Evolutionary conservation across 2,113 vertebrate species (phyloP).

Genomic region (Blennius ocellaris): DNA sequence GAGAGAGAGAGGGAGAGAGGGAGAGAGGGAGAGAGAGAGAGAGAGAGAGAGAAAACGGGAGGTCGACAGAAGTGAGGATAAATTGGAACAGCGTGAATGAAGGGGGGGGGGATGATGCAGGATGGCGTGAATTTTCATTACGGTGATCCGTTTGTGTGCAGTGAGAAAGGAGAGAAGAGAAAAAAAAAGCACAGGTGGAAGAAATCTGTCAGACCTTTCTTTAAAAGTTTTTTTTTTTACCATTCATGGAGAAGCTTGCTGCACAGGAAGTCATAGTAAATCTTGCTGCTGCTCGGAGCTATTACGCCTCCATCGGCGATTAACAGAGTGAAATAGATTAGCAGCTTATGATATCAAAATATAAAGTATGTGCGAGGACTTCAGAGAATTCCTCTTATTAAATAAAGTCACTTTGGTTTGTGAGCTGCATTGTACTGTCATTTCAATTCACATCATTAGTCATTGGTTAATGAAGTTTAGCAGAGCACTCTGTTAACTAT

Average conservation of each 20-base stretch:
- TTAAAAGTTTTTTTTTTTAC: conserved; percentile 36
- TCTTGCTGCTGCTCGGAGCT: conserved; percentile 42
- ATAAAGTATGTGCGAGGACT: conserved; percentile 7
- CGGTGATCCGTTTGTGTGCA: conserved; percentile 64
- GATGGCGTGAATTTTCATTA: conserved; percentile 57
- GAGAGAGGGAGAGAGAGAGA: conserved; percentile 2
- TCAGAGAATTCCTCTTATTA: not conserved
- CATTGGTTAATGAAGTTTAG: conserved; percentile 44
- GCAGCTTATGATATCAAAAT: conserved; percentile 1
- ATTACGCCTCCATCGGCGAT: conserved; percentile 26
- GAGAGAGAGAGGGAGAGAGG: conserved; percentile 67
- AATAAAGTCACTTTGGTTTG: not conserved
- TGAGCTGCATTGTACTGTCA: not conserved
- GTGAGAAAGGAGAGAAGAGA: conserved; percentile 57
- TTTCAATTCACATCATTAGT: conserved; percentile 13
- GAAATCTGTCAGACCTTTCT: conserved; percentile 73
- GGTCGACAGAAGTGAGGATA: conserved; percentile 23
- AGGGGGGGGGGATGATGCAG: conserved; percentile 20
- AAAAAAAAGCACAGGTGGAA: conserved; percentile 74
- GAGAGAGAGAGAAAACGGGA: conserved; percentile 1
- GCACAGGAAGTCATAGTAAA: conserved; percentile 55
- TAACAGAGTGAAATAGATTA: conserved; percentile 36
- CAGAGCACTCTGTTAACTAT: conserved; percentile 20
- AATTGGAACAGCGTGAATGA: conserved; percentile 11
- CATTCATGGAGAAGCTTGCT: conserved; percentile 48